phyloP scores from a whole-genome alignment of 2,888 invertebrate species.

The Drymonia ruficornis region DNA sequence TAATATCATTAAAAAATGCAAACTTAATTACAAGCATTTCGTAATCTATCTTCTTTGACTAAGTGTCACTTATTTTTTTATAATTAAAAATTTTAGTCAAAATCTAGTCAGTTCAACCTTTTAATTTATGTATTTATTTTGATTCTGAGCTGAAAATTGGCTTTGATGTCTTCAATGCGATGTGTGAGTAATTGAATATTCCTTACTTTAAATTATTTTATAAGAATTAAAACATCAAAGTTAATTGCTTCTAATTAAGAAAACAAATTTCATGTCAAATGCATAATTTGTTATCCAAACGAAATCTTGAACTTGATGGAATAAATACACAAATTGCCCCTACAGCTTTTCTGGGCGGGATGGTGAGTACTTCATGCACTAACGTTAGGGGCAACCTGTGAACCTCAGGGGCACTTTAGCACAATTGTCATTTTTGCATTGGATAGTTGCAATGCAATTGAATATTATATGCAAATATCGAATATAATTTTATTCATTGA shows the following conservation, averaged over 20 bases:
- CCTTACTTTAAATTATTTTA: neutral
- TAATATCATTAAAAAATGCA: neutral
- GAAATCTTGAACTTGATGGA: no score
- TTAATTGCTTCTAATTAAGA: slow-evolving; percentile 2
- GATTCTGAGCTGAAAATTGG: neutral
- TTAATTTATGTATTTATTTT: neutral
- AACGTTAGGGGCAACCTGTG: no score
- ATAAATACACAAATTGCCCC: no score
- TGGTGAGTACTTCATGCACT: no score
- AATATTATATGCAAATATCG: no score
- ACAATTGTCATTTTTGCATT: no score
- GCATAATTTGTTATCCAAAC: neutral
- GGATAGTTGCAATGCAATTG: no score
- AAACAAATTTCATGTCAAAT: neutral
- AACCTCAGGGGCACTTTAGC: no score
- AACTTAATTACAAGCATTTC: neutral
- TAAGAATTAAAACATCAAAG: neutral
- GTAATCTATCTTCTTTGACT: neutral
- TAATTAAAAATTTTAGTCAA: neutral
- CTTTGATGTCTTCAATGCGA: neutral
- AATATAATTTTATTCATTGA: no score
- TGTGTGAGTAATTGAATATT: neutral
- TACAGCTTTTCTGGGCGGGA: no score
- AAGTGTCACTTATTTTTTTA: neutral
- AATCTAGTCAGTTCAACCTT: no score